These are phyloP conservation scores for Geodia barretti DNA, from an alignment of 37 sponge, comb jelly and placozoan species.

Conservation along the genomic window DNA sequence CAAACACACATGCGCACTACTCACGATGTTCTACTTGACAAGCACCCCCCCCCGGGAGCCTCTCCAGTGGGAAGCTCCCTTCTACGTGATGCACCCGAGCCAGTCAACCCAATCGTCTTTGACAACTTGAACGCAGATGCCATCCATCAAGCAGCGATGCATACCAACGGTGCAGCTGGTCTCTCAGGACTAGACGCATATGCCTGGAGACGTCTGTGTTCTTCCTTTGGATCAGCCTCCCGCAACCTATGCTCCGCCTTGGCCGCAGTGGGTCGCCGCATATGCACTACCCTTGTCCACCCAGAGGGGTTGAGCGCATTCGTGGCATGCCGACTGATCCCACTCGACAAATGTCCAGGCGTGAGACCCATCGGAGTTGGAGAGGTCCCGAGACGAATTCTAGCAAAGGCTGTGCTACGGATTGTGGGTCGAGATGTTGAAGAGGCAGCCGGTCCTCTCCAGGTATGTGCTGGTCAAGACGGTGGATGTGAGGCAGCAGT, in stretches of 20 bases:
- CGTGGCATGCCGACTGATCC: conserved; percentile 12
- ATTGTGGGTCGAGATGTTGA: conserved; percentile 5
- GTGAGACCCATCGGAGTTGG: conserved; percentile 24
- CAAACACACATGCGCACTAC: background rate
- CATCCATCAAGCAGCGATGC: background rate
- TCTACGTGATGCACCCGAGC: background rate
- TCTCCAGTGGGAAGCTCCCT: background rate
- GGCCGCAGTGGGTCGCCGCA: background rate
- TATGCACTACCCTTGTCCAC: conserved; percentile 28
- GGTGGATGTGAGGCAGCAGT: conserved; percentile 12
- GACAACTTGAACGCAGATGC: background rate
- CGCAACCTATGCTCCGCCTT: no score
- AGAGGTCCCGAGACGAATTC: conserved; percentile 7
- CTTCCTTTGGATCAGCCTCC: no score
- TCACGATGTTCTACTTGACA: background rate
- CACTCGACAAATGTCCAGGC: conserved; percentile 23
- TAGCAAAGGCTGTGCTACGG: conserved; percentile 16
- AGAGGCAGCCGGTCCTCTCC: conserved; percentile 21
- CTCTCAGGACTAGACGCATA: background rate
- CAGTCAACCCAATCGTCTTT: background rate
- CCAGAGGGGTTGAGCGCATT: conserved; percentile 1
- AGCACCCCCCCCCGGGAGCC: background rate
- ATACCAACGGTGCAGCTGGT: background rate
- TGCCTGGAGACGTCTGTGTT: background rate
- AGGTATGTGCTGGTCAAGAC: conserved; percentile 20